These are phyloP conservation scores for Euspilapteryx auroguttella DNA, from an alignment of 2,888 invertebrate species.

Conservation along the genomic window DNA sequence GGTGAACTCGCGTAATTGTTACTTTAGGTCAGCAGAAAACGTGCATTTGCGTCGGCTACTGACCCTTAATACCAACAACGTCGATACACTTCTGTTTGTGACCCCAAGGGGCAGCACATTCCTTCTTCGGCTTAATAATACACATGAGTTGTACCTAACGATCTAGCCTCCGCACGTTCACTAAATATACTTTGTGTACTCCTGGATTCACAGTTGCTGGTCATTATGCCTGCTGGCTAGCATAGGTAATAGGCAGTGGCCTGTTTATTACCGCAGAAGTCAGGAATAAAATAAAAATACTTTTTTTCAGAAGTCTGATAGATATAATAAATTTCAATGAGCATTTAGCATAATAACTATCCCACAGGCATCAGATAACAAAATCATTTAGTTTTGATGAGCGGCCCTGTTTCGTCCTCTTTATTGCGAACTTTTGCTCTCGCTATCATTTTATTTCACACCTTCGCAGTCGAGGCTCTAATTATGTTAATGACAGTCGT, in stretches of 20 bases:
- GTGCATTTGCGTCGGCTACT: slow-evolving; percentile 10
- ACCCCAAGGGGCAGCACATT: slow-evolving; percentile 41
- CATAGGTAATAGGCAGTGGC: no score
- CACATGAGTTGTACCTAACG: slow-evolving; percentile 43
- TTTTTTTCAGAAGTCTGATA: no score
- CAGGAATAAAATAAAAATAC: no score
- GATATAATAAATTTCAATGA: no score
- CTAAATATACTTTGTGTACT: slow-evolving; percentile 40
- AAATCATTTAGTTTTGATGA: no score
- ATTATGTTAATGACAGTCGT: slow-evolving; percentile 33
- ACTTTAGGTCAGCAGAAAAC: slow-evolving; percentile 20
- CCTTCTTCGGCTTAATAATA: slow-evolving; percentile 57
- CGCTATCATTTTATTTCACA: no score
- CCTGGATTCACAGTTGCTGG: slow-evolving; percentile 21
- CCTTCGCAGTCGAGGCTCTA: slow-evolving; percentile 8
- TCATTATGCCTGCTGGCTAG: slow-evolving; percentile 25
- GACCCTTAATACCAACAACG: slow-evolving; percentile 22
- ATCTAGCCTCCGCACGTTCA: slow-evolving; percentile 36
- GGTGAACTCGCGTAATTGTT: no score
- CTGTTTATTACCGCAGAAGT: no score
- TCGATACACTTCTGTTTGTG: slow-evolving; percentile 31
- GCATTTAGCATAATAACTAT: no score
- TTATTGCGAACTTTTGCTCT: no score
- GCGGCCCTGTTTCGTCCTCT: no score
- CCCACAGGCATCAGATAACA: no score